Conservation (phyloP, 92 coral and sea anemone species). For the Muricea muricata region DNA sequence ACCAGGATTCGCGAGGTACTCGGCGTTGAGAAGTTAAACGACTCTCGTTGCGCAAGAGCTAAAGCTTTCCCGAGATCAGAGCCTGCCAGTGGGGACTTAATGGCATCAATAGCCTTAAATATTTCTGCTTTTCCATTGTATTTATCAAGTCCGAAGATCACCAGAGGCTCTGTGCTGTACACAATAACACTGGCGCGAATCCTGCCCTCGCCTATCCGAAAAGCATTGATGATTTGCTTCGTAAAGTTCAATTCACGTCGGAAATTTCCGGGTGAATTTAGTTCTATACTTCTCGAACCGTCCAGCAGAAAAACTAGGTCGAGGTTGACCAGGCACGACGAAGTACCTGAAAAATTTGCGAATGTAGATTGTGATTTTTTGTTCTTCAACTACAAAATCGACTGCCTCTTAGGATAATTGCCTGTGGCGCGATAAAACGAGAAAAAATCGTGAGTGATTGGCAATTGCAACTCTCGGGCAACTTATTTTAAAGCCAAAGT, state of each 20-base stretch:
- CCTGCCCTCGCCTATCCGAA: constrained; percentile 5
- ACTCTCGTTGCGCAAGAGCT: neutral
- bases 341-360: neutral
- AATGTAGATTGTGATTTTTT: neutral
- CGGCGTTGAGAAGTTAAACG: constrained; percentile 4
- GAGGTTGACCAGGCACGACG: neutral
- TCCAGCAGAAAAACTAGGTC: constrained; percentile 35
- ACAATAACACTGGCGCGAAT: constrained; percentile 28
- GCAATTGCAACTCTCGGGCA: too few species aligned
- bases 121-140: neutral
- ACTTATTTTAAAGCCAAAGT: too few species aligned
- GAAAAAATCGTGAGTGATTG: too few species aligned
- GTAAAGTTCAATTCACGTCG: constrained; percentile 4
- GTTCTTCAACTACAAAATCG: too few species aligned
- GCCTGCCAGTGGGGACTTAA: constrained; percentile 28
- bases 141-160: constrained; percentile 9
- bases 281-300: constrained; percentile 36
- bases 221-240: constrained; percentile 22
- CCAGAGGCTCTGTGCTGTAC: constrained; percentile 3
- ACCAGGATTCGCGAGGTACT: constrained; percentile 15
- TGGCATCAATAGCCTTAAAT: constrained; percentile 23
- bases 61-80: constrained; percentile 41
- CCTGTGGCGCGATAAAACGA: too few species aligned
- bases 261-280: constrained; percentile 6
- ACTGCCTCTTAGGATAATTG: too few species aligned